Conservation (phyloP, 2,888 invertebrate genomes). For the Leptinotarsa rubiginosa region DNA sequence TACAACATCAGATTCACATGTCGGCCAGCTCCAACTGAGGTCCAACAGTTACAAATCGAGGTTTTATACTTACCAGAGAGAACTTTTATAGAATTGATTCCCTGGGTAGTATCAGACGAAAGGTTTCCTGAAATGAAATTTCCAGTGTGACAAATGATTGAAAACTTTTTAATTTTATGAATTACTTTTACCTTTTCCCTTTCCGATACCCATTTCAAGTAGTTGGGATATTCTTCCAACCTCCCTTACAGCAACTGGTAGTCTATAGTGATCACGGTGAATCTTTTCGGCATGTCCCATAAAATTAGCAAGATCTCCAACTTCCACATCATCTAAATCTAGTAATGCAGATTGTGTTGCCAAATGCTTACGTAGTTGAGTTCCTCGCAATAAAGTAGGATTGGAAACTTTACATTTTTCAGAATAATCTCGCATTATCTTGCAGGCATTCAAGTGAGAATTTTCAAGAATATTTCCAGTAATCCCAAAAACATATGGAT, state of each 20-base stretch:
- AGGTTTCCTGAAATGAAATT: neutral
- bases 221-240: conserved; percentile 24
- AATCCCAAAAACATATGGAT: conserved; percentile 37
- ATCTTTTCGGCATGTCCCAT: conserved; percentile 40
- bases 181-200: neutral
- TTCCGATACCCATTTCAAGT: conserved; percentile 19
- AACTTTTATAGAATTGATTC: no score
- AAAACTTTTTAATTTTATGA: neutral
- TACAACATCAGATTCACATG: no score
- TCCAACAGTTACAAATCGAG: no score
- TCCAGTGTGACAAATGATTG: neutral
- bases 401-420: conserved; percentile 46
- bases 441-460: conserved; percentile 48
- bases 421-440: conserved; percentile 47
- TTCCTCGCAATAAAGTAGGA: conserved; percentile 47
- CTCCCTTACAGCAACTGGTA: conserved; percentile 24
- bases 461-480: conserved; percentile 20
- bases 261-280: conserved; percentile 37
- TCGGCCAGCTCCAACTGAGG: no score
- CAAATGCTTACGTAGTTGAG: conserved; percentile 50
- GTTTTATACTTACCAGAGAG: no score
- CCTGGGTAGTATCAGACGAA: no score
- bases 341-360: conserved; percentile 47
- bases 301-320: conserved; percentile 40
- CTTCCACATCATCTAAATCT: conserved; percentile 30